phyloP scores from a whole-genome alignment of 2,888 invertebrate genomes.

The Mesoligia furuncula region DNA sequence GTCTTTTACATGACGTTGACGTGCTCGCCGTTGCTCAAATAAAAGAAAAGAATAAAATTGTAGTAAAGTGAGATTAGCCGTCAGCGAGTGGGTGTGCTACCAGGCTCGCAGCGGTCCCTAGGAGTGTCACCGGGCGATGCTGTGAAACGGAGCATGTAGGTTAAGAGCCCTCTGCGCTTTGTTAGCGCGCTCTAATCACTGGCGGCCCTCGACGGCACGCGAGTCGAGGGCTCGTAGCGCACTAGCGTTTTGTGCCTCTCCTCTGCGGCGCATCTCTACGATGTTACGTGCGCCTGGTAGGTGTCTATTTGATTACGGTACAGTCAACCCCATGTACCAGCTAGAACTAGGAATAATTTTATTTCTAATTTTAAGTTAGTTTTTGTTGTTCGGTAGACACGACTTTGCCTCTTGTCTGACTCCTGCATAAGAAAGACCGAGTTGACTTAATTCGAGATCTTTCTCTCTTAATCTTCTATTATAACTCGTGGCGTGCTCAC shows the following conservation, averaged over 20 bases:
- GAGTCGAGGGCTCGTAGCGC: constrained; percentile 84
- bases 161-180: constrained; percentile 88
- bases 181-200: constrained; percentile 90
- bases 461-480: background rate
- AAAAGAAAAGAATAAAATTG: constrained; percentile 63
- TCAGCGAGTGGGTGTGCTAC: constrained; percentile 75
- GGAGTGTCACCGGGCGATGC: constrained; percentile 83
- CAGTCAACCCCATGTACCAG: constrained; percentile 21
- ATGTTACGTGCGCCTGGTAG: constrained; percentile 75
- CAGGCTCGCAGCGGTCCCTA: constrained; percentile 80
- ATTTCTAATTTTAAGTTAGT: background rate
- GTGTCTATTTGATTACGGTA: constrained; percentile 63
- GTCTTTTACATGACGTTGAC: background rate
- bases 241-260: constrained; percentile 88
- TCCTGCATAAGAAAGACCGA: background rate
- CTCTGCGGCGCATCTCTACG: constrained; percentile 78
- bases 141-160: constrained; percentile 90
- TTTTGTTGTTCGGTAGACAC: background rate
- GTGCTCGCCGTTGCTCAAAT: constrained; percentile 17
- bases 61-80: constrained; percentile 78
- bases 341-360: constrained; percentile 7
- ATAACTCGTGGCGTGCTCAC: background rate
- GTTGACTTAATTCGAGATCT: background rate
- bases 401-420: background rate
- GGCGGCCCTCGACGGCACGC: constrained; percentile 85